phyloP scores from a whole-genome alignment of 1,140 invertebrate species.

The Dryas iulia region DNA sequence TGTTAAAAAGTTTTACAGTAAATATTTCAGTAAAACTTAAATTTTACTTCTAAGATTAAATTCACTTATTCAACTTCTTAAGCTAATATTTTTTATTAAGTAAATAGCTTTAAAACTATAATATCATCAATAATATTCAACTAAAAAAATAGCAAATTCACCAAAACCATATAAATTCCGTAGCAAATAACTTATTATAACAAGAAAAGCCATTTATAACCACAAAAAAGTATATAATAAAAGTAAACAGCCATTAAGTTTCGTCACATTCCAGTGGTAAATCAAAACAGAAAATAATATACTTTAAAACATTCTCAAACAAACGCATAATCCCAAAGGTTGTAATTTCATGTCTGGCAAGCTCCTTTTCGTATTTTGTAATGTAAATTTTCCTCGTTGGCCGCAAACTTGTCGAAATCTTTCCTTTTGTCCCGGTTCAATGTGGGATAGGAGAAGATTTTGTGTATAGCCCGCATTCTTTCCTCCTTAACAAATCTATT shows the following conservation, averaged over 20 bases:
- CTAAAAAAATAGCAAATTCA: no score
- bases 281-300: not conserved
- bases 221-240: not conserved
- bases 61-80: no score
- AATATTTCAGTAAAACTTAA: no score
- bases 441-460: not conserved
- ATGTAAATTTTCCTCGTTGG: slow-evolving; percentile 68
- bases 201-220: no score
- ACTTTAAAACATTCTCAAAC: not conserved
- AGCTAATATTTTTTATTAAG: no score
- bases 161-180: no score
- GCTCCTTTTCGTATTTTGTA: slow-evolving; percentile 64
- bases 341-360: slow-evolving; percentile 63
- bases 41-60: no score
- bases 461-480: not conserved
- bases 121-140: no score
- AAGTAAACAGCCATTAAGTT: not conserved
- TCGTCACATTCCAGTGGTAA: not conserved
- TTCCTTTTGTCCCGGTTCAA: not conserved
- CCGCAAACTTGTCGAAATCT: slow-evolving; percentile 49
- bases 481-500: not conserved
- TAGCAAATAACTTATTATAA: no score
- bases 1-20: no score
- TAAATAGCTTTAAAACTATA: no score
- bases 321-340: not conserved